Evolutionary conservation across 2,113 vertebrate species (phyloP).

Genomic region (Clarias magur): DNA sequence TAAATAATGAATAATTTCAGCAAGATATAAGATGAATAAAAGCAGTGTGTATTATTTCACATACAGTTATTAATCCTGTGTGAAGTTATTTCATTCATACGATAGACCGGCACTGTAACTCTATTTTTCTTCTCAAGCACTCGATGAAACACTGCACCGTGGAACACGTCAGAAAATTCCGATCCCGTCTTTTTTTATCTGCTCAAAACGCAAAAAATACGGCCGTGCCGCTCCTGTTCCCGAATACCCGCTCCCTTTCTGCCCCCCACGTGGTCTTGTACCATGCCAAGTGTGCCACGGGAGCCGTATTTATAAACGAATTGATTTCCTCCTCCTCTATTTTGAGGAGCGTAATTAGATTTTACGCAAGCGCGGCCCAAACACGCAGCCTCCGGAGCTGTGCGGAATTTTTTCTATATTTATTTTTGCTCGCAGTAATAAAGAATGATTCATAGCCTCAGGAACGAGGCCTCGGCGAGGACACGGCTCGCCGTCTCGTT

Average conservation of each 20-base stretch:
- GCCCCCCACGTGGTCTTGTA: conserved; percentile 10
- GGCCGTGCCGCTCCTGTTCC: background rate
- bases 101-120: background rate
- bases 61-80: too few species aligned
- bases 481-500: conserved; percentile 48
- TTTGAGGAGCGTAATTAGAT: conserved; percentile 74
- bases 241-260: background rate
- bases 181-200: background rate
- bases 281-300: conserved; percentile 27
- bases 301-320: conserved; percentile 73
- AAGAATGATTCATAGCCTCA: conserved; percentile 71
- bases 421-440: conserved; percentile 70
- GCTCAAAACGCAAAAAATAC: conserved; percentile 1
- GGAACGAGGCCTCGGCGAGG: conserved; percentile 56
- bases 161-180: background rate
- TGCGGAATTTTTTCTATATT: conserved; percentile 57
- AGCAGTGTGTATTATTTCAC: background rate
- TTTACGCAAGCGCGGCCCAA: conserved; percentile 64
- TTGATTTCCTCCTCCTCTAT: conserved; percentile 72
- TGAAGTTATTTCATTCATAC: background rate
- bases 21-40: background rate
- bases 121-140: background rate
- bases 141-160: background rate
- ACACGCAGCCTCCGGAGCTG: conserved; percentile 66
- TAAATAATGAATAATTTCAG: background rate